A percentile compares a stretch with the other conserved stretches of the same genome.
Conservation (phyloP, 2,113 vertebrate species). For the pig (Sus scrofa) region DNA sequence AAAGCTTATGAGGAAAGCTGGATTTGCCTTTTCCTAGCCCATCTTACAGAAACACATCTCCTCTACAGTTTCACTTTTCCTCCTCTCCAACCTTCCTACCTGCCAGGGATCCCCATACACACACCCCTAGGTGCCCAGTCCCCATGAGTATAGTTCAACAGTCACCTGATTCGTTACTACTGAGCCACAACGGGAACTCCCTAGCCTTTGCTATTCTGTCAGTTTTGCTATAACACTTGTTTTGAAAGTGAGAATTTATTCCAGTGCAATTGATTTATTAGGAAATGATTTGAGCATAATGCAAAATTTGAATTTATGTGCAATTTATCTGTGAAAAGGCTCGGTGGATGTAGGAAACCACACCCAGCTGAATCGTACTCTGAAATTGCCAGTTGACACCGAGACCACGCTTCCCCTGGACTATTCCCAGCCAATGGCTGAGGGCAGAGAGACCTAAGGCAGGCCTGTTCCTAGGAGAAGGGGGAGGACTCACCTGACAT, state of each 20-base stretch:
- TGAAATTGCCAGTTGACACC: not conserved
- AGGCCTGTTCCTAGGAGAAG: not conserved
- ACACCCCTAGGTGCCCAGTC: not conserved
- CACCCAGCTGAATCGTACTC: not conserved
- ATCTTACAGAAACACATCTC: not conserved
- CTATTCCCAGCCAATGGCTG: not conserved
- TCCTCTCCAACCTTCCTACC: not conserved
- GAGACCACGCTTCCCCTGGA: not conserved
- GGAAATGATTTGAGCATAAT: not conserved
- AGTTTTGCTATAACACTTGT: not conserved
- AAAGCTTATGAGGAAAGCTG: not conserved
- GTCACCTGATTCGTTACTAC: no score
- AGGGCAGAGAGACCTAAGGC: not conserved
- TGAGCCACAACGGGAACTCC: no score
- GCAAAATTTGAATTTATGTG: not conserved
- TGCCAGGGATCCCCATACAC: not conserved
- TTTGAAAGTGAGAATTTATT: constrained; percentile 11
- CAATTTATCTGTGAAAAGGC: not conserved
- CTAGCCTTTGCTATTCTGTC: not conserved
- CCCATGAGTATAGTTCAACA: not conserved
- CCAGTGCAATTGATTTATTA: not conserved
- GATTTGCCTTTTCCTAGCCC: not conserved
- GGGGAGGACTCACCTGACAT: not conserved
- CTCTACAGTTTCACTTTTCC: not conserved
- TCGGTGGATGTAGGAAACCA: not conserved